Conservation (phyloP, 2,113 vertebrate genomes). For the Panurus biarmicus region DNA sequence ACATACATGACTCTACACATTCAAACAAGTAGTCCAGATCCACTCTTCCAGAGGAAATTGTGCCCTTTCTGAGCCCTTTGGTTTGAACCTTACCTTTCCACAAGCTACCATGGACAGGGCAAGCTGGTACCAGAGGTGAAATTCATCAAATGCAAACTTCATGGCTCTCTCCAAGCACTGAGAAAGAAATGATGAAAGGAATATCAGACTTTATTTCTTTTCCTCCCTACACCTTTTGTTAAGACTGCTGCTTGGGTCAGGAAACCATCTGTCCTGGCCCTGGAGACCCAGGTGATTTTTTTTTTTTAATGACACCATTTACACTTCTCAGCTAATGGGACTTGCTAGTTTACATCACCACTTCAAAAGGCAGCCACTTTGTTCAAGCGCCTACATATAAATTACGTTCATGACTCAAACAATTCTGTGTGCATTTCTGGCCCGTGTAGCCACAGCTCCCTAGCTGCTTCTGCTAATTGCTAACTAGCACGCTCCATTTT, state of each 20-base stretch:
- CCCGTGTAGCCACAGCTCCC: not conserved
- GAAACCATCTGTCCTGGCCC: not conserved
- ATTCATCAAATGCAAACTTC: slow-evolving; percentile 96
- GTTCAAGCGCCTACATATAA: not conserved
- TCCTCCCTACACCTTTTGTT: not conserved
- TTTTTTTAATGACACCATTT: not conserved
- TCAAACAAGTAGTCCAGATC: not conserved
- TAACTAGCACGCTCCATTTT: not conserved
- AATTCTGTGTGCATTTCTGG: not conserved
- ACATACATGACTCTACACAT: not conserved
- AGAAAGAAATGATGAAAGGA: not conserved
- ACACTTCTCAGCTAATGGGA: not conserved
- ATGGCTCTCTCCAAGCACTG: slow-evolving; percentile 96
- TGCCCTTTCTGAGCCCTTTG: not conserved
- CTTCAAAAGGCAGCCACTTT: not conserved
- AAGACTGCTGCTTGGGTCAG: not conserved
- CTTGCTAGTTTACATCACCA: not conserved
- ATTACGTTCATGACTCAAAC: not conserved
- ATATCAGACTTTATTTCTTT: not conserved
- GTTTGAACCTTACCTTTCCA: slow-evolving; percentile 85
- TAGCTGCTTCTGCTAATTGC: not conserved
- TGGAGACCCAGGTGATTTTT: not conserved
- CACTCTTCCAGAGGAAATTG: not conserved
- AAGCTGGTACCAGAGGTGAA: slow-evolving; percentile 97
- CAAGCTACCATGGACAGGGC: slow-evolving; percentile 93